Base-by-base conservation (phyloP, 1,140 invertebrate species). In the Leptoteleia sp. region DNA sequence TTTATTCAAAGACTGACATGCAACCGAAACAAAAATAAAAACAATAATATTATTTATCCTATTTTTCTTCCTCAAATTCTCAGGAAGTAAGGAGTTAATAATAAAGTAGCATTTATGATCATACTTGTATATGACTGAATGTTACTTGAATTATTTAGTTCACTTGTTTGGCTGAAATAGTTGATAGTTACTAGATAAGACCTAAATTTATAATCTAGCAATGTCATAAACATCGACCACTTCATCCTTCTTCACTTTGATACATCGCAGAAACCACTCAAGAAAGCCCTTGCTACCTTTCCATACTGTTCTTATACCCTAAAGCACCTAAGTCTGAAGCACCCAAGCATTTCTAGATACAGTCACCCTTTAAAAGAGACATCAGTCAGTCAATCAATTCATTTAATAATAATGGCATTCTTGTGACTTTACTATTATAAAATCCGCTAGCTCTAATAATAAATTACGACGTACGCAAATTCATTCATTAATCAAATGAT, bases 181-280 rank as follows among this genome's bases (percentile, higher is more conserved):
- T 47, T 29, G 38, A 3, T 19, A 22, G 47, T 45, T 47, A 43
- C 45, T 22, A 50, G 57, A 31, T 37, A 19, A 48, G 42, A 37
- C 43, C 42, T 11, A 45, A 45, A 76, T 59, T 47, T 47, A 61
- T 48, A 42, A 40, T 71, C 15, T 15, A 31, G 12, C 17, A 31
- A 31, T 29, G 50, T 40, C 52, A 59, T 33, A 42, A 59, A 62
- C 59, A 50, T 50, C 31, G 35, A 13, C 43, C 45, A 38, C 43
- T 27, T 29, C 22, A 57, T 57, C 33, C 38, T 57, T 57, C 11
- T 57, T 9, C 22, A 42, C 22, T 29, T 45, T 43, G 33, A 62
- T 62, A 40, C 12, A 62, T 38, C 38, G 15, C 22, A 13, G 13
- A 4, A 42, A 31, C 22, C 27, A 31, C 22, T 57, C 13, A 3